Base-by-base conservation (phyloP, 2,888 invertebrate species). In the Chrysotoxum bicinctum region DNA sequence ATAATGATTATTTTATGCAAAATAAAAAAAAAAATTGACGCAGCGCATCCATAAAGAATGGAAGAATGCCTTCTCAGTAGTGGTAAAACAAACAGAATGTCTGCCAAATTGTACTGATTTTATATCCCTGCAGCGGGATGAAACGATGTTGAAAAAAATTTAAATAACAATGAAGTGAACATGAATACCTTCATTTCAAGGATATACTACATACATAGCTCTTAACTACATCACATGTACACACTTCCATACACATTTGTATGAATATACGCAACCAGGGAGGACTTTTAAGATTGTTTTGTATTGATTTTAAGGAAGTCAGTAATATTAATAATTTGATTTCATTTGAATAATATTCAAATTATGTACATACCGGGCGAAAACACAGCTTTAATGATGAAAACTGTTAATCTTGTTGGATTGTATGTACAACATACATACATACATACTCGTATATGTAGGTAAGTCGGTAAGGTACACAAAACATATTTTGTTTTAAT, bases 1-100 rank as follows among this genome's bases (percentile, higher is more conserved):
- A 56, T 75, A 84, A 84, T 84, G 80, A 76, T 72, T 84, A 84
- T 80, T 84, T 80, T 84, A 84, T 84, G 80, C 75, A 75, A 80
- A 80, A 74, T 62, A 48, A 50, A 52, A 43, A 64, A 69, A 56
- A 69, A 62, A 75, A 70, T 7, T 58, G 19, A 75, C 60, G 60
- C 16, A 23, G 54, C 30, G 30, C 64, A 64, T 48, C 23, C 37
- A 66, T 70, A 58, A 80, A 66, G 54, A 69, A 83, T 43, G 21
- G 8, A 58, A 58, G 52, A 52, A 79, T 69, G 69, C 58, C 30
- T 72, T 12, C 23, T 19, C 45, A 37, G 26, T 10, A 45, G 69
- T 48, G 43, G 56, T 45, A 64, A 66, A 69, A 74, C 68, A 78
- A 68, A 62, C 14, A 21, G 45, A 75, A 80, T 80, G 75, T 66